These are phyloP conservation scores for Drosophila histrio DNA, from an alignment of 2,888 invertebrate species.

Conservation along the genomic window DNA sequence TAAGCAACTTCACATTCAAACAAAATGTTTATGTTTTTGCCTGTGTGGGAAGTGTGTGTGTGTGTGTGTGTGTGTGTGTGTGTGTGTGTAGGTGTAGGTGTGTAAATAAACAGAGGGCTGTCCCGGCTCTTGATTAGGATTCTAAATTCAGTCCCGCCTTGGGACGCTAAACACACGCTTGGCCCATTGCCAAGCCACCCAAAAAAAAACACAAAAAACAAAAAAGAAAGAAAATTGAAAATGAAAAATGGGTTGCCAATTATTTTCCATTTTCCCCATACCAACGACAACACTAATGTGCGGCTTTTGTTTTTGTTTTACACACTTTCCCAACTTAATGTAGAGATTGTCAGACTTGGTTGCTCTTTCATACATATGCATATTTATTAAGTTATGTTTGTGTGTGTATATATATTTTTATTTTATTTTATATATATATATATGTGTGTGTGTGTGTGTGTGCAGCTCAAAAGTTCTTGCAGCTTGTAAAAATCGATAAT, in stretches of 20 bases:
- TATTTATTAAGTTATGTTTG: slow-evolving; percentile 14
- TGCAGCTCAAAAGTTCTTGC: slow-evolving; percentile 63
- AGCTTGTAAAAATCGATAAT: slow-evolving; percentile 75
- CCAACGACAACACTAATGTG: slow-evolving; percentile 3
- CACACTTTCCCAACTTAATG: slow-evolving; percentile 33
- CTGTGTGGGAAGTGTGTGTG: not conserved
- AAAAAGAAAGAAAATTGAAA: not conserved
- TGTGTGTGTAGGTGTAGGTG: slow-evolving; percentile 2
- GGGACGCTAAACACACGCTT: not conserved
- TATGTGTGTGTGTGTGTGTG: slow-evolving; percentile 32
- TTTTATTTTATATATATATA: slow-evolving; percentile 24
- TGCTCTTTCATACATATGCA: slow-evolving; percentile 32
- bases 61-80: slow-evolving; percentile 5
- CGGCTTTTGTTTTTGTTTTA: slow-evolving; percentile 23
- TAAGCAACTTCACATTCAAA: slow-evolving; percentile 31
- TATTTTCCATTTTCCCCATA: slow-evolving; percentile 9
- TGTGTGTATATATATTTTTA: slow-evolving; percentile 16
- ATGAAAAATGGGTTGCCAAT: slow-evolving; percentile 5
- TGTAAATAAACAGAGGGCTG: slow-evolving; percentile 50
- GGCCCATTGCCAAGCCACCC: not conserved
- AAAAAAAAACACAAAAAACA: not conserved
- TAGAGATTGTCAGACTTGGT: slow-evolving; percentile 37
- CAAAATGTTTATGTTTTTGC: slow-evolving; percentile 39
- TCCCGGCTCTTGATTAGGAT: slow-evolving; percentile 28
- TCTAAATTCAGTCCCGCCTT: not conserved